Percentiles rank a stretch among this genome's conserved stretches.
Conservation (phyloP, 2,888 invertebrate genomes). For the Lepas anatifera region DNA sequence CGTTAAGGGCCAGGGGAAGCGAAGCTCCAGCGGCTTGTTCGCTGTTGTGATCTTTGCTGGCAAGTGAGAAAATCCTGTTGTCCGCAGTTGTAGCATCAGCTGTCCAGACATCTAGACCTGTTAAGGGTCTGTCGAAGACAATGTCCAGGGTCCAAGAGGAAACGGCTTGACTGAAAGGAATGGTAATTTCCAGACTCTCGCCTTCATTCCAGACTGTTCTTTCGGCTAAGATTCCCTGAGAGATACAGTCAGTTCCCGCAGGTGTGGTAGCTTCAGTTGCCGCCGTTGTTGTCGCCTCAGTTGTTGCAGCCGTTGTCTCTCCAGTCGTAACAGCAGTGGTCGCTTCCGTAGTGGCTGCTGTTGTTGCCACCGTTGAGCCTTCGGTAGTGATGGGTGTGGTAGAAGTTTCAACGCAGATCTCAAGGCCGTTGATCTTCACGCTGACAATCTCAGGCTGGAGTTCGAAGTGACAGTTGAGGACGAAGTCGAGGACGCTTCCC, state of each 20-base stretch:
- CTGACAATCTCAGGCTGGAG: neutral
- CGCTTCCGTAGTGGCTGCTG: no score
- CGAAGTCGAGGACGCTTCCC: no score
- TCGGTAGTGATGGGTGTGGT: no score
- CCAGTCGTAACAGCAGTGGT: no score
- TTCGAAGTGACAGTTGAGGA: no score
- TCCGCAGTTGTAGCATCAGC: constrained; percentile 11
- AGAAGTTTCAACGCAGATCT: no score
- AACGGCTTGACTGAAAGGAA: neutral
- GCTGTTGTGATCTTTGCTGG: constrained; percentile 16
- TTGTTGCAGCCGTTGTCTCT: no score
- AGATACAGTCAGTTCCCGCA: neutral
- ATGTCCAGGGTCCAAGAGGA: neutral
- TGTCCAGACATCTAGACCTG: constrained; percentile 13
- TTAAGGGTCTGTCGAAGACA: neutral
- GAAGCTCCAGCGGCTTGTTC: constrained; percentile 12
- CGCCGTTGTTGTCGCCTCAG: no score
- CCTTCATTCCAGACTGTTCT: neutral
- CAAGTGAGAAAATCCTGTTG: constrained; percentile 14
- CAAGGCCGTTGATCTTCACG: neutral
- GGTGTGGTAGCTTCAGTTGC: neutral
- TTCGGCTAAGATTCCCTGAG: neutral
- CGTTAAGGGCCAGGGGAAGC: constrained; percentile 4
- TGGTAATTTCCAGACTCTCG: neutral
- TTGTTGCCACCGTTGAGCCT: no score